A percentile compares a stretch with the other conserved stretches of the same genome.
Evolutionary conservation across 2,888 invertebrate species (phyloP).

Genomic region (Anoplius nigerrimus): DNA sequence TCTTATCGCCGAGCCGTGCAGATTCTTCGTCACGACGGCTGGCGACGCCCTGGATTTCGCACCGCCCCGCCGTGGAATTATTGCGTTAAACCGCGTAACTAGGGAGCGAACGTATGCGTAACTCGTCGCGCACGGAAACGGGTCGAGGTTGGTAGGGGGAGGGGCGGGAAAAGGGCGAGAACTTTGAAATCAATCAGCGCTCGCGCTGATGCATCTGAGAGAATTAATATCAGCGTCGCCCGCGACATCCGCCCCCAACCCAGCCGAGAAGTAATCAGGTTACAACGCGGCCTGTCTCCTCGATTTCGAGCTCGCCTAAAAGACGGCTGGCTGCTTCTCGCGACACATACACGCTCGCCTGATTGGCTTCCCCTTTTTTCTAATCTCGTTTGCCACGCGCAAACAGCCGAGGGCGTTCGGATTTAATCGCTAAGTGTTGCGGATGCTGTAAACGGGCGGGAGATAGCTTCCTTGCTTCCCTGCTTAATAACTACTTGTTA

Average conservation of each 20-base stretch:
- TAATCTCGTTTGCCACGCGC: not conserved
- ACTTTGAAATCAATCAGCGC: conserved; percentile 73
- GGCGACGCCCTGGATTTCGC: conserved; percentile 55
- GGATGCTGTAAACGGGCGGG: too few relatives aligned
- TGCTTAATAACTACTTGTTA: too few relatives aligned
- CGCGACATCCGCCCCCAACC: conserved; percentile 61
- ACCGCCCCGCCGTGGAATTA: conserved; percentile 52
- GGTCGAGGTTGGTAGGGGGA: too few relatives aligned
- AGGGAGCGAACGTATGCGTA: conserved; percentile 54
- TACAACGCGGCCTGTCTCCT: conserved; percentile 2
- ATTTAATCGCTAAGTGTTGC: too few relatives aligned
- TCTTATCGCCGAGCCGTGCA: not conserved
- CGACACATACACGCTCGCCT: not conserved
- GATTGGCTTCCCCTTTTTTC: not conserved
- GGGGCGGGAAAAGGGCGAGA: conserved; percentile 42
- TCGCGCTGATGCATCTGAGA: conserved; percentile 68
- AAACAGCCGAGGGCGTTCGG: too few relatives aligned
- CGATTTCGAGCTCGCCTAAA: conserved; percentile 3
- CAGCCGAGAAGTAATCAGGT: conserved; percentile 35
- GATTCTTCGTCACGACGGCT: conserved; percentile 43
- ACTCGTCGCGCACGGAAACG: conserved; percentile 39
- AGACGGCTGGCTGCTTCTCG: not conserved
- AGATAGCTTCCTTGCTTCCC: too few relatives aligned
- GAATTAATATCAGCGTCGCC: conserved; percentile 71
- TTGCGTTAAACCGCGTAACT: conserved; percentile 58